Evolutionary conservation across 2,888 invertebrate genomes (phyloP).

Genomic region (Hoplodrina ambigua): DNA sequence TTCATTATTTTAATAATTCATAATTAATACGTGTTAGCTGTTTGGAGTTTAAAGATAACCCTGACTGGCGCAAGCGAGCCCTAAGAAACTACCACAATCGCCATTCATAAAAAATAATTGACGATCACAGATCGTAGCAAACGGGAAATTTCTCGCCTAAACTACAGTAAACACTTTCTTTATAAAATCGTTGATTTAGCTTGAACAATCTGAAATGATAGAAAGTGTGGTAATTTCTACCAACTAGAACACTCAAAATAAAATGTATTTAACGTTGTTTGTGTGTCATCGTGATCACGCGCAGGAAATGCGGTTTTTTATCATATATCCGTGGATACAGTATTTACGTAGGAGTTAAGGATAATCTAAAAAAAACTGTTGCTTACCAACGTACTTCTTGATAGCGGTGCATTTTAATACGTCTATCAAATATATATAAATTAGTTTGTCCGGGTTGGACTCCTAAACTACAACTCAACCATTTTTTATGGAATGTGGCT

Average conservation of each 20-base stretch:
- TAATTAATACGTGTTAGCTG: too few relatives aligned
- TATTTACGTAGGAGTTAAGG: constrained; percentile 10
- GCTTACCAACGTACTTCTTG: too few relatives aligned
- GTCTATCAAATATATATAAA: too few relatives aligned
- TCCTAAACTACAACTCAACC: too few relatives aligned
- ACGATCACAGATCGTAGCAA: background rate
- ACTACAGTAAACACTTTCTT: constrained; percentile 30
- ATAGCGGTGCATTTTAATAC: too few relatives aligned
- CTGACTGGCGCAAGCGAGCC: too few relatives aligned
- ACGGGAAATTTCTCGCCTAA: background rate
- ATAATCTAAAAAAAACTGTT: constrained; percentile 8
- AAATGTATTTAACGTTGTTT: constrained; percentile 22
- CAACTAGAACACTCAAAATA: constrained; percentile 33
- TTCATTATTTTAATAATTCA: too few relatives aligned
- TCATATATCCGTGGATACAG: background rate
- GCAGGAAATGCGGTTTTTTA: constrained; percentile 25
- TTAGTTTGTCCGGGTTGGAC: too few relatives aligned
- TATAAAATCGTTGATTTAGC: constrained; percentile 35
- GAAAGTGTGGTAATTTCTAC: constrained; percentile 53
- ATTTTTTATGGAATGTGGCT: too few relatives aligned
- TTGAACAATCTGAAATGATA: constrained; percentile 50
- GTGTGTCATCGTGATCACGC: constrained; percentile 22
- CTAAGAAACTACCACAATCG: too few relatives aligned
- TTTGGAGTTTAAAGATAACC: too few relatives aligned
- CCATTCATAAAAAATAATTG: too few relatives aligned